Evolutionary conservation across 2,113 vertebrate species (phyloP).

Genomic region (Sturnira hondurensis): DNA sequence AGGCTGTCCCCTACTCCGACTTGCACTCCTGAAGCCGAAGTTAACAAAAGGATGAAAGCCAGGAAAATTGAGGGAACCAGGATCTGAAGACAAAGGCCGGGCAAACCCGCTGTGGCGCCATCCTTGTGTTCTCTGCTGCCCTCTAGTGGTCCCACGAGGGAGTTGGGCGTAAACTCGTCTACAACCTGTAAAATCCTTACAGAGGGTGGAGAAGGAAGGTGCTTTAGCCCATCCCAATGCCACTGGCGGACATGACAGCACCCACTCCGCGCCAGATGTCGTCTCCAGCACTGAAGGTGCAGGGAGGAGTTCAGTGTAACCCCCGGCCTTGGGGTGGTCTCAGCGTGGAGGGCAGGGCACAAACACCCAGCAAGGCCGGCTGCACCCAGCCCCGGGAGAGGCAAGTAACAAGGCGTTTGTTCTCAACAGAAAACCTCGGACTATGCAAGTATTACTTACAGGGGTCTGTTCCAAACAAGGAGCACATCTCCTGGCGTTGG

Average conservation of each 20-base stretch:
- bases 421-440: conserved; percentile 1
- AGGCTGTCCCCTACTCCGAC: background rate
- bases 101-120: background rate
- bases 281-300: background rate
- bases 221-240: background rate
- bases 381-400: background rate
- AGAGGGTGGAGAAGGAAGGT: background rate
- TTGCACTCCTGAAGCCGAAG: conserved; percentile 14
- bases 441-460: background rate
- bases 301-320: background rate
- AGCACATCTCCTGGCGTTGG: background rate
- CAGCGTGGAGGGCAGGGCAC: background rate
- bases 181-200: conserved; percentile 39
- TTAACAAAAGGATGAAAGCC: conserved; percentile 68
- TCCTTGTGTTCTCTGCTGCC: conserved; percentile 66
- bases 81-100: conserved; percentile 62
- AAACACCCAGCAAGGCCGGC: background rate
- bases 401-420: background rate
- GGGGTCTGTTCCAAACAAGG: background rate
- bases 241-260: no score
- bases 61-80: conserved; percentile 29
- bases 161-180: background rate
- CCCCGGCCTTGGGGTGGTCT: background rate
- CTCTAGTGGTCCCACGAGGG: conserved; percentile 31
- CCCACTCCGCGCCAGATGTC: background rate